These are phyloP conservation scores for Corvus cornix DNA, from an alignment of 2,113 vertebrate genomes.

Conservation along the genomic window DNA sequence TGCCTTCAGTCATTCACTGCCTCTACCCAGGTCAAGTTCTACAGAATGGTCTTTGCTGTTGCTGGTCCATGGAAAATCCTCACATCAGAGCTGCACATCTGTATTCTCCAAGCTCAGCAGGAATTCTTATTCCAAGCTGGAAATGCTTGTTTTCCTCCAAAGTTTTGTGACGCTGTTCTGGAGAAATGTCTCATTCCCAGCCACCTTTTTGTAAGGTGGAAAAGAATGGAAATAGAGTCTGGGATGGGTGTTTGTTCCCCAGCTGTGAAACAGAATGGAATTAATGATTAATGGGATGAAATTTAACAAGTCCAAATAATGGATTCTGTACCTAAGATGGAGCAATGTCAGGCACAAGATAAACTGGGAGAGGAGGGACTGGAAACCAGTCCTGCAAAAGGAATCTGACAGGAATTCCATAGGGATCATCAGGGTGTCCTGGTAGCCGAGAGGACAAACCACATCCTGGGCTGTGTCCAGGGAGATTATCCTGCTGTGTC, in stretches of 20 bases:
- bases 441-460: background rate
- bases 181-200: background rate
- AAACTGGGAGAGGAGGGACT: background rate
- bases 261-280: background rate
- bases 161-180: background rate
- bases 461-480: background rate
- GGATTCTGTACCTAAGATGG: background rate
- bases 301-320: background rate
- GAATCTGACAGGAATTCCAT: background rate
- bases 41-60: accelerated
- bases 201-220: background rate
- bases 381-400: background rate
- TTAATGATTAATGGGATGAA: background rate
- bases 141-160: background rate
- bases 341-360: background rate
- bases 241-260: background rate
- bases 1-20: background rate
- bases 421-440: background rate
- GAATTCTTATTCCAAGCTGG: background rate
- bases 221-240: background rate
- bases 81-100: background rate
- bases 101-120: background rate
- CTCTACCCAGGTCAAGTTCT: background rate
- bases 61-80: background rate
- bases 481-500: background rate